These are phyloP conservation scores for Dromius quadrimaculatus DNA, from an alignment of 2,888 invertebrate species.

Conservation along the genomic window DNA sequence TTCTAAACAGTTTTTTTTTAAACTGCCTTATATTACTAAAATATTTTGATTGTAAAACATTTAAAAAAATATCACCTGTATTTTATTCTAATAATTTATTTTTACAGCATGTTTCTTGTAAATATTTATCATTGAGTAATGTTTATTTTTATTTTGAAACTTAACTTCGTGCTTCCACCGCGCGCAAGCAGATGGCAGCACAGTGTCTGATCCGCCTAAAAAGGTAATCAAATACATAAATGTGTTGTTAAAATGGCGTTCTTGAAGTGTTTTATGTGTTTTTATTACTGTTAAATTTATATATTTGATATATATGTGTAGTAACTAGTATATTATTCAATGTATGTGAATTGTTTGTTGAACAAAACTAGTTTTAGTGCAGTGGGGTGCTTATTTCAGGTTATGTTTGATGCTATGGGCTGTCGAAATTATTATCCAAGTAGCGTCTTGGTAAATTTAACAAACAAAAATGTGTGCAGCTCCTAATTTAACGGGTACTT, in stretches of 20 bases:
- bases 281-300: conserved; percentile 47
- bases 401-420: conserved; percentile 49
- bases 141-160: background rate
- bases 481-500: conserved; percentile 55
- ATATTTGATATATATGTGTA: conserved; percentile 27
- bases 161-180: background rate
- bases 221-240: conserved; percentile 52
- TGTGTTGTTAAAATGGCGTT: conserved; percentile 52
- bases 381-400: conserved; percentile 45
- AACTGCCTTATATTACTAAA: too few species aligned
- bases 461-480: conserved; percentile 55
- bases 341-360: conserved; percentile 11
- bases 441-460: conserved; percentile 32
- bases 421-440: conserved; percentile 27
- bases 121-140: background rate
- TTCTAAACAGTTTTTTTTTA: too few species aligned
- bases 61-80: background rate
- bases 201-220: conserved; percentile 42
- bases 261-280: conserved; percentile 47
- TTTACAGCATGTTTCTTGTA: too few species aligned
- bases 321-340: conserved; percentile 17
- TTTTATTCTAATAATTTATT: too few species aligned
- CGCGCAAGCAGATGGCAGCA: conserved; percentile 35
- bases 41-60: too few species aligned
- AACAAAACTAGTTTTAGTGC: conserved; percentile 28